Evolutionary conservation across 2,888 invertebrate genomes (phyloP), one percentile per base, ranked within the genome.

Genomic region (Girardia tigrina): DNA sequence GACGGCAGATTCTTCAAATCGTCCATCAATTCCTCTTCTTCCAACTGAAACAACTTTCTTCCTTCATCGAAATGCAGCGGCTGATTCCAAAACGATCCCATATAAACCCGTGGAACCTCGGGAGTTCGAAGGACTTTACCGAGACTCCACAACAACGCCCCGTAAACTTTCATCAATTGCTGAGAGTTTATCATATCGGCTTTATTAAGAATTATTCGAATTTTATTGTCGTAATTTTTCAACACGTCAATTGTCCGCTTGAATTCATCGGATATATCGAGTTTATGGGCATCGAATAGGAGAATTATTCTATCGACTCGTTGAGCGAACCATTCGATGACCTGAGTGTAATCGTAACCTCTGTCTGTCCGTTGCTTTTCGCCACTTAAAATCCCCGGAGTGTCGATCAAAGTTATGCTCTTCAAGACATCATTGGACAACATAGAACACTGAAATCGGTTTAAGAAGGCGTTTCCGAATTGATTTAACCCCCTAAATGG

Each of bases 401-500:
- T 97, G 85, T 98, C 98, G 73, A 98, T 90, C 77, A 98, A 94
- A 0, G 95, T 92, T 79, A 98, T 91, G 78, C 92, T 93, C 80
- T 92, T 89, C 75, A 98, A 87, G 75, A 98, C 95, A 23, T 91
- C 90, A 56, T 94, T 94, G 74, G 88, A 88, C 0, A 95, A 88
- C 74, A 88, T 88, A 0, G 95, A 88, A 85, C 95, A 95, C 85
- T 97, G 95, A 84, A 98, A 91, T 26, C 89, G 88, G 0, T 95
- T 95, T 85, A 95, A 95, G 85, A 97, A 97, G 42, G 94, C 91
- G 85, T 98, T 98, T 78, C 98, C 98, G 85, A 97, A 98, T 86
- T 94, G 94, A 78, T 92, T 91, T 28, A 84, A 79, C 6, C 94
- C 95, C 85, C 97, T 95, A 84, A 98, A 91, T 75, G 95, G 88